Evolutionary conservation across 2,888 invertebrate species (phyloP), one percentile per base, ranked within the genome.

Genomic region (Mechanitis messenoides): DNA sequence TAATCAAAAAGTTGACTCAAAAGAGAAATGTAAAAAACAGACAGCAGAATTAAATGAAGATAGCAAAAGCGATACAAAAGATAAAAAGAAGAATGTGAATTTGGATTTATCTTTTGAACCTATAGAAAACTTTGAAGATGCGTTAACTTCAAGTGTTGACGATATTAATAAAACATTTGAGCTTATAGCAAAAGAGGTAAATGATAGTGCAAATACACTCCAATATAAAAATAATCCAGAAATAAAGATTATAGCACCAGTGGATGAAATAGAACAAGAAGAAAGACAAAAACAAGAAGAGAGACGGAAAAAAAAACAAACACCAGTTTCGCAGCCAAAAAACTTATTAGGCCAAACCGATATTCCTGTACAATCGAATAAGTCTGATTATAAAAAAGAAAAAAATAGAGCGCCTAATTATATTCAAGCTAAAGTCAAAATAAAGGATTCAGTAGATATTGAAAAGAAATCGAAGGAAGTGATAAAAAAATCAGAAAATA

Each of bases 281-380:
- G 71, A 70, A 46, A 72, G 68, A 50, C 61, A 73, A 59, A 69
- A 70, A 62, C 70, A 74, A 55, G 71, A 71, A 60, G 69, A 71
- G 20, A 71, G 68, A 53, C 73, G 31, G 31, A 50, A 67, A 53
- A 60, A 73, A 61, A 72, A 63, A 72, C 70, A 75, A 72, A 80
- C 78, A 53, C 80, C 83, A 4, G 75, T 85, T 71, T 80, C 86
- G 76, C 86, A 80, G 85, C 84, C 91, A 91, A 91, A 91, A 91
- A 91, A 91, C 91, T 91, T 90, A 77, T 70, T 88, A 85, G 90
- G 90, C 81, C 88, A 84, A 67, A 84, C 84, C 80, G 82, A 85
- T 78, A 87, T 88, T 83, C 90, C 90, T 91, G 91, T 79, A 76
- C 82, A 78, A 90, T 91, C 90, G 90, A 90, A 80, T 91, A 91